A percentile compares a stretch with the other conserved stretches of the same genome.
These are phyloP conservation scores for Latrodectus hesperus DNA, from an alignment of 2,888 invertebrate species.

Conservation along the genomic window DNA sequence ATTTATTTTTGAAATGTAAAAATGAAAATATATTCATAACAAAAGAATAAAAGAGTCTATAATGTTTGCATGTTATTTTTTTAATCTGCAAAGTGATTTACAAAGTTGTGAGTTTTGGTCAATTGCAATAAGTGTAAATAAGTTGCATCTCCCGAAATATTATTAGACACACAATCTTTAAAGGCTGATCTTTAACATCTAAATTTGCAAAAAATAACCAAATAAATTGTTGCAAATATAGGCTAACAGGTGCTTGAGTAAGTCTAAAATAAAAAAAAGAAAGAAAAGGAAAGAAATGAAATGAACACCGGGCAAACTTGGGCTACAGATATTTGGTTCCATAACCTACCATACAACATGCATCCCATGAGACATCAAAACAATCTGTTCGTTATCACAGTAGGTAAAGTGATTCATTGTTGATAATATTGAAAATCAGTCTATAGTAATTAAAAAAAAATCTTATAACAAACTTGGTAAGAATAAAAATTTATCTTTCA, in stretches of 20 bases:
- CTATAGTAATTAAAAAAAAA: too few species aligned
- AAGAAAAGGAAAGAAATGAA: constrained; percentile 38
- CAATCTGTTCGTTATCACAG: constrained; percentile 55
- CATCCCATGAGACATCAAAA: constrained; percentile 28
- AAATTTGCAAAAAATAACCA: constrained; percentile 14
- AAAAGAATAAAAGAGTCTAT: background rate
- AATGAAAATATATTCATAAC: background rate
- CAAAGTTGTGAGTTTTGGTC: constrained; percentile 69
- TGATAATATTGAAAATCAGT: background rate
- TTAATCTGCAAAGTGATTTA: constrained; percentile 70
- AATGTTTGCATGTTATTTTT: constrained; percentile 63
- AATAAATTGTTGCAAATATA: constrained; percentile 22
- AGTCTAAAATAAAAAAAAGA: constrained; percentile 28
- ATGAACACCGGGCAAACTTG: constrained; percentile 59
- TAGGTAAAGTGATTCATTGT: constrained; percentile 50
- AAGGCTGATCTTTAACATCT: constrained; percentile 53
- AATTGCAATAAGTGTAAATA: constrained; percentile 65
- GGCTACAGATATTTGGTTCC: constrained; percentile 13
- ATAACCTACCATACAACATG: constrained; percentile 19
- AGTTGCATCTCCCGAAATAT: constrained; percentile 52
- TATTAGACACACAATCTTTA: constrained; percentile 32
- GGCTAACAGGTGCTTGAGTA: constrained; percentile 56
- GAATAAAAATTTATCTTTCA: too few species aligned
- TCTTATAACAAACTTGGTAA: too few species aligned
- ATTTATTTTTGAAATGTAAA: background rate